These are phyloP conservation scores for Potamilus streckersoni DNA, from an alignment of 1,140 invertebrate species.

Conservation along the genomic window DNA sequence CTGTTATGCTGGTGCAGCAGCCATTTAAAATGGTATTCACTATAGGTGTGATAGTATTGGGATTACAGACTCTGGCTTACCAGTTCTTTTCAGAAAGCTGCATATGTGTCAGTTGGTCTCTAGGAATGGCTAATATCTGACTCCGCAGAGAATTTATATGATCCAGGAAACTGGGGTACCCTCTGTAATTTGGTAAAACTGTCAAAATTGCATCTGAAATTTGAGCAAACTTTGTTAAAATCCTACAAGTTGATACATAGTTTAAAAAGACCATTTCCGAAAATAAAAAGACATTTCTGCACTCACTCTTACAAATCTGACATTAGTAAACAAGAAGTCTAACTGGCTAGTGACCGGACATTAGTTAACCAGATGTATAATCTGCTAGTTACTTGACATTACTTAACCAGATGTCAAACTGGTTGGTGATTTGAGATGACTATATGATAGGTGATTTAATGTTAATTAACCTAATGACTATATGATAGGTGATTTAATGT, in stretches of 20 bases:
- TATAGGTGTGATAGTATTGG: background rate
- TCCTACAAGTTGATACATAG: background rate
- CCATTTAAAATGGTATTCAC: constrained; percentile 75
- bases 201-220: constrained; percentile 32
- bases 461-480: no score
- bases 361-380: no score
- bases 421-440: no score
- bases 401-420: no score
- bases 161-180: constrained; percentile 76
- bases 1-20: constrained; percentile 78
- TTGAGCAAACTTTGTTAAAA: constrained; percentile 5
- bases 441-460: no score
- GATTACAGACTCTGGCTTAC: constrained; percentile 30
- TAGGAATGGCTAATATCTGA: constrained; percentile 77
- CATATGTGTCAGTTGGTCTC: constrained; percentile 68
- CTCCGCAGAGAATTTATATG: constrained; percentile 76
- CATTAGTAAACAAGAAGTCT: no score
- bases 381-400: no score
- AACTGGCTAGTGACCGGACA: no score
- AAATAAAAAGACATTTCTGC: no score
- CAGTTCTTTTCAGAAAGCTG: constrained; percentile 64
- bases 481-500: no score
- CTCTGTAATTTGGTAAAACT: constrained; percentile 67
- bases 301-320: no score
- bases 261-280: background rate